phyloP scores from a whole-genome alignment of 2,113 vertebrate genomes.

The Saguinus imperator region DNA sequence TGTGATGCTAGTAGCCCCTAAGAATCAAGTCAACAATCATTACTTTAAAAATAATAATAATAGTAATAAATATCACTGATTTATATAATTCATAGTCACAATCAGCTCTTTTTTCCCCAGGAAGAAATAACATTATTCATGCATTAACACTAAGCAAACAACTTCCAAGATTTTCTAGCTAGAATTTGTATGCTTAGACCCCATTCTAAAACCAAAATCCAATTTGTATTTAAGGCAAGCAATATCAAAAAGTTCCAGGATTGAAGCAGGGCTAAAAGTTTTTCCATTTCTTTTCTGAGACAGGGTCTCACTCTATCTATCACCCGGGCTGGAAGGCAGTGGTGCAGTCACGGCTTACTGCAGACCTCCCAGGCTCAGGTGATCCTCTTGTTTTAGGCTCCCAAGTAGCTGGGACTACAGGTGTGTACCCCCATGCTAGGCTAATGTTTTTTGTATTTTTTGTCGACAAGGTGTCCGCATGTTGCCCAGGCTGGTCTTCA shows the following conservation, averaged over 20 bases:
- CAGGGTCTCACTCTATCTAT: too few relatives aligned
- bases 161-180: conserved; percentile 11
- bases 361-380: too few relatives aligned
- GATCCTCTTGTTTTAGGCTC: too few relatives aligned
- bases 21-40: not conserved
- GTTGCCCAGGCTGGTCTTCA: too few relatives aligned
- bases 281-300: not conserved
- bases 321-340: too few relatives aligned
- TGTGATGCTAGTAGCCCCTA: not conserved
- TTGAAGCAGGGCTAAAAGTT: not conserved
- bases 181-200: not conserved
- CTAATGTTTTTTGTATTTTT: too few relatives aligned
- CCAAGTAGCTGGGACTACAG: too few relatives aligned
- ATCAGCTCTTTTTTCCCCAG: not conserved
- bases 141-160: not conserved
- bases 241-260: not conserved
- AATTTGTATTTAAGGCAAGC: not conserved
- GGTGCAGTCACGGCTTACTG: too few relatives aligned
- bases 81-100: not conserved
- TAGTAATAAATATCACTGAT: not conserved
- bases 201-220: not conserved
- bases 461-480: too few relatives aligned
- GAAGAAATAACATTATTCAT: not conserved
- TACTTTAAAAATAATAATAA: not conserved
- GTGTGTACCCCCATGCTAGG: too few relatives aligned